These are phyloP conservation scores for Camelus dromedarius DNA, from an alignment of 2,113 vertebrate genomes.

Conservation along the genomic window DNA sequence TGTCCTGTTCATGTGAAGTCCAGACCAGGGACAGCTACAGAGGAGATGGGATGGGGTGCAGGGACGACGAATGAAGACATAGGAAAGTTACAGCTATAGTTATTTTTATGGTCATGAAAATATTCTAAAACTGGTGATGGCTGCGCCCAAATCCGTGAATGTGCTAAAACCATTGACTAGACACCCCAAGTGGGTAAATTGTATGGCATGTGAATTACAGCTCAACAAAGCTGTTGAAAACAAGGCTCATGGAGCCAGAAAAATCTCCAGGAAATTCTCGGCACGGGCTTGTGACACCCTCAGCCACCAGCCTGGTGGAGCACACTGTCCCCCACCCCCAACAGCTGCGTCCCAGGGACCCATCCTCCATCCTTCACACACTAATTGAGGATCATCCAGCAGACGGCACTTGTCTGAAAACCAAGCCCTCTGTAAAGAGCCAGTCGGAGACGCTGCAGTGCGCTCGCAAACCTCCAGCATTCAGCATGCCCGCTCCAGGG, in stretches of 20 bases:
- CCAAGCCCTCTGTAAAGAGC: neutral
- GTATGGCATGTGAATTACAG: neutral
- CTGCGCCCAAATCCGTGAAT: neutral
- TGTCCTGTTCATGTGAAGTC: rapidly evolving
- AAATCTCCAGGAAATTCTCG: neutral
- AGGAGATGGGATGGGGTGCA: rapidly evolving
- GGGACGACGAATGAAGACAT: rapidly evolving
- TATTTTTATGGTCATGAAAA: neutral
- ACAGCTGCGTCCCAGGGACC: rapidly evolving
- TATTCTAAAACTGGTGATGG: neutral
- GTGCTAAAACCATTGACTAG: no score
- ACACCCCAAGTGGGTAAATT: neutral
- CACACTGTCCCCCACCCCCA: no score
- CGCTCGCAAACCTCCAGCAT: neutral
- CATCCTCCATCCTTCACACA: rapidly evolving
- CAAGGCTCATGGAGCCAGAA: neutral
- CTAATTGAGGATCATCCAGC: no score
- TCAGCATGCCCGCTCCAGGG: rapidly evolving
- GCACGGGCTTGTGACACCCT: rapidly evolving
- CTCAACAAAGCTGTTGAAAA: neutral
- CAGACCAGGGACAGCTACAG: rapidly evolving
- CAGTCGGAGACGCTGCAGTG: neutral
- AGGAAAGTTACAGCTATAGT: neutral
- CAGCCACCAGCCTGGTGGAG: neutral
- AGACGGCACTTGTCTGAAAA: neutral